phyloP scores from a whole-genome alignment of 2,888 invertebrate species.

The Microctonus brassicae region DNA sequence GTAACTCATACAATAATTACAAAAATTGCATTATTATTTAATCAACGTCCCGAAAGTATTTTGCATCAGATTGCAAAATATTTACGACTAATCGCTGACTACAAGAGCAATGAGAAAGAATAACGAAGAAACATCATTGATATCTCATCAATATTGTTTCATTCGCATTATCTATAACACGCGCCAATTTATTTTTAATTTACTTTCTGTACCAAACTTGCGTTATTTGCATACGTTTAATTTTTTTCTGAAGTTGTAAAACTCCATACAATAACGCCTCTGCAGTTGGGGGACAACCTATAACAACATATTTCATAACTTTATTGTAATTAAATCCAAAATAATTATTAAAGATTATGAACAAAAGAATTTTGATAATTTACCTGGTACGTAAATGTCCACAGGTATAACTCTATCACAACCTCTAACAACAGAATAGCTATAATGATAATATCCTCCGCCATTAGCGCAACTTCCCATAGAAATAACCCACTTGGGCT shows the following conservation, averaged over 20 bases:
- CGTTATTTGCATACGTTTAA: conserved; percentile 88
- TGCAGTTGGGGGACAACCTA: conserved; percentile 97
- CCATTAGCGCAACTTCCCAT: conserved; percentile 99
- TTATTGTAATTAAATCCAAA: conserved; percentile 11
- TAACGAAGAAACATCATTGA: not conserved
- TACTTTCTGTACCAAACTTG: conserved; percentile 98
- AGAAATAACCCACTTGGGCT: conserved; percentile 98
- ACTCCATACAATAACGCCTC: conserved; percentile 97
- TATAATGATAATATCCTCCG: conserved; percentile 99
- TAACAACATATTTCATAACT: conserved; percentile 14
- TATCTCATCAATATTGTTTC: not conserved
- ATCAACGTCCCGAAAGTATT: not conserved
- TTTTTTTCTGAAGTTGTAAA: conserved; percentile 96
- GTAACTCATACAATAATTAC: not conserved
- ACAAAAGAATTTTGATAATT: conserved; percentile 21
- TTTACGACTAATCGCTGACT: not conserved
- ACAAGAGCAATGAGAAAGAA: not conserved
- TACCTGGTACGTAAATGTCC: conserved; percentile 97
- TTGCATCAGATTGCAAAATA: not conserved
- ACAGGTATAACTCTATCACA: conserved; percentile 98
- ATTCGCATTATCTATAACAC: not conserved
- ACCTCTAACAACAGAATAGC: conserved; percentile 97
- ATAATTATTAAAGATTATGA: not conserved
- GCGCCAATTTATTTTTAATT: conserved; percentile 48
- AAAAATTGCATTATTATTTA: not conserved